phyloP scores from a whole-genome alignment of 1,140 invertebrate genomes.

The Trichonephila clavipes region DNA sequence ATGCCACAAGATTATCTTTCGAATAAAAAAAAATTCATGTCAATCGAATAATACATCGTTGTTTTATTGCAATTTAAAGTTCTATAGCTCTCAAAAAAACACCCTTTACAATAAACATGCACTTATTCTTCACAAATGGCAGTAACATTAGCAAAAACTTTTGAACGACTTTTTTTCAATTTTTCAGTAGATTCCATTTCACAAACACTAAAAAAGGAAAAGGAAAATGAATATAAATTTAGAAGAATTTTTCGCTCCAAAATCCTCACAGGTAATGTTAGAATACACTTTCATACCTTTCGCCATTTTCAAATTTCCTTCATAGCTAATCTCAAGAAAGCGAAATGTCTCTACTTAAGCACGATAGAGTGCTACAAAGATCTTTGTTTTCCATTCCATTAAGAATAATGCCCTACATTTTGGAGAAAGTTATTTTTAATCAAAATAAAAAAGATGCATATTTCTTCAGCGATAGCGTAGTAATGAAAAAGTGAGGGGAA shows the following conservation, averaged over 20 bases:
- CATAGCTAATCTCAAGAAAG: not conserved
- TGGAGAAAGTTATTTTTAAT: not conserved
- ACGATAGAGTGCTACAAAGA: not conserved
- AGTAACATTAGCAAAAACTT: not conserved
- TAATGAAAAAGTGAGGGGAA: not conserved
- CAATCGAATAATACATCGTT: no score
- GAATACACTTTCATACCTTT: not conserved
- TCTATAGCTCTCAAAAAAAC: no score
- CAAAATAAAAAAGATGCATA: not conserved
- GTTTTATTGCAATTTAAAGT: no score
- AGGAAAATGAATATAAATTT: not conserved
- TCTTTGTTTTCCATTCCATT: constrained; percentile 6
- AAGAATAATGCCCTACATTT: constrained; percentile 17
- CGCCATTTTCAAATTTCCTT: not conserved
- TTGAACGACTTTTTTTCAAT: not conserved
- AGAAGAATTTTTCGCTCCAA: not conserved
- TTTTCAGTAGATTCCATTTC: not conserved
- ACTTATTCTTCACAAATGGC: no score
- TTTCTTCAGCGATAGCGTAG: not conserved
- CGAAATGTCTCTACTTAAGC: not conserved
- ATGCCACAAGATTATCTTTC: no score
- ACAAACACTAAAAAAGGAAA: not conserved
- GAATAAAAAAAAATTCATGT: no score
- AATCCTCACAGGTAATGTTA: not conserved
- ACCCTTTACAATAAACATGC: no score